Conservation (phyloP, 2,113 vertebrate genomes). For the Colius striatus region DNA sequence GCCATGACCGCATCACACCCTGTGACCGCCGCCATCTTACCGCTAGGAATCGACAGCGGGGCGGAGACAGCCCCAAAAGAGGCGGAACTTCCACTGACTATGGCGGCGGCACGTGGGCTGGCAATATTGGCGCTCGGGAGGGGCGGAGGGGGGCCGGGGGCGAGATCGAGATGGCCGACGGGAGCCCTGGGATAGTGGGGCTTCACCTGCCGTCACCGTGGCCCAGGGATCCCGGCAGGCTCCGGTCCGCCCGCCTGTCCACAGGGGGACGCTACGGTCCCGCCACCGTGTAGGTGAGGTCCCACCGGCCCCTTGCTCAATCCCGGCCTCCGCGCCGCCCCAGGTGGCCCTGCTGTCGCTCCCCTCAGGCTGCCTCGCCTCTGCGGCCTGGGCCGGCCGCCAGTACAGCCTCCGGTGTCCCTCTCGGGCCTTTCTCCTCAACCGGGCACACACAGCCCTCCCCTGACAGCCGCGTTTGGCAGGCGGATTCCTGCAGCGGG, state of each 20-base stretch:
- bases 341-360: no score
- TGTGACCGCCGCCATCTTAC: slow-evolving; percentile 90
- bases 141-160: background rate
- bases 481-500: background rate
- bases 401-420: background rate
- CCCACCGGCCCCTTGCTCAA: background rate
- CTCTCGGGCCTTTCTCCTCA: no score
- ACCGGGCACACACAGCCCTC: no score
- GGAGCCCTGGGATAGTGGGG: no score
- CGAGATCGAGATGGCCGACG: no score
- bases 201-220: rapidly evolving
- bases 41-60: background rate
- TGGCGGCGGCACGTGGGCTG: background rate
- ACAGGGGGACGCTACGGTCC: background rate
- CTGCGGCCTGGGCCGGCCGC: background rate
- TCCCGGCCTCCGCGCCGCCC: background rate
- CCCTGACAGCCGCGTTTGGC: background rate
- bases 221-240: rapidly evolving
- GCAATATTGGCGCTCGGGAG: no score
- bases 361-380: no score
- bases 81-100: background rate
- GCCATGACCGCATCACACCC: slow-evolving; percentile 89
- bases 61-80: background rate
- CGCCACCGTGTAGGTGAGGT: no score
- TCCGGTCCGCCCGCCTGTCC: background rate